phyloP scores from a whole-genome alignment of 2,113 vertebrate genomes.

The Okapia johnstoni region DNA sequence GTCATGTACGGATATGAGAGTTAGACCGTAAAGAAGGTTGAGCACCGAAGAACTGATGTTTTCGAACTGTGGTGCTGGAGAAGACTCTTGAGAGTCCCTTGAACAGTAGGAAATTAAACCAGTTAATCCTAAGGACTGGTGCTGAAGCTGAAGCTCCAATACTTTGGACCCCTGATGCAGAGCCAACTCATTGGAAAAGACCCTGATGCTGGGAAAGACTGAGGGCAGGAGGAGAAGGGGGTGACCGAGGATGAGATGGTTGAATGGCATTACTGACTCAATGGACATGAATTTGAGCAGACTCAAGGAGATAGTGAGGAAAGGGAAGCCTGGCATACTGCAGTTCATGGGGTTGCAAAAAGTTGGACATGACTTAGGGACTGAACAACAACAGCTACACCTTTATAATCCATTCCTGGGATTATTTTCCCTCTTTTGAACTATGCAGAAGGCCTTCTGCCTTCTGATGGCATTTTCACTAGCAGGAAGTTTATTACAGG shows the following conservation, averaged over 20 bases:
- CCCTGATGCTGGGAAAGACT: not conserved
- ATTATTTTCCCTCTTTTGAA: not conserved
- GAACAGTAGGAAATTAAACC: not conserved
- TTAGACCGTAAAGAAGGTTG: not conserved
- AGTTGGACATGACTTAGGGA: not conserved
- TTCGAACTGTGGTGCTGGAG: not conserved
- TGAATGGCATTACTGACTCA: not conserved
- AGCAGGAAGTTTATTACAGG: not conserved
- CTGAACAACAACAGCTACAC: not conserved
- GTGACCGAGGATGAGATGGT: not conserved
- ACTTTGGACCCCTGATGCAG: not conserved
- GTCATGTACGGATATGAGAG: accelerated
- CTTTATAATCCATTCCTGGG: not conserved
- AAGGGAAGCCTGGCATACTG: not conserved
- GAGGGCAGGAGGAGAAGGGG: not conserved
- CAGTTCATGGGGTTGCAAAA: not conserved
- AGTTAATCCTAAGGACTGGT: not conserved
- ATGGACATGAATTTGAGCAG: not conserved
- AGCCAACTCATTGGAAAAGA: not conserved
- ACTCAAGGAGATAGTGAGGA: not conserved
- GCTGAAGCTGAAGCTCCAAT: not conserved
- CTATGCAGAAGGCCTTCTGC: not conserved
- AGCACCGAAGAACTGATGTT: not conserved
- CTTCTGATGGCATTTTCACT: not conserved
- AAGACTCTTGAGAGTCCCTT: not conserved